Evolutionary conservation across 2,797 vertebrate genomes (phyloP), one percentile per base, ranked within the genome.

Genomic region (Myoxocephalus aenaeus): DNA sequence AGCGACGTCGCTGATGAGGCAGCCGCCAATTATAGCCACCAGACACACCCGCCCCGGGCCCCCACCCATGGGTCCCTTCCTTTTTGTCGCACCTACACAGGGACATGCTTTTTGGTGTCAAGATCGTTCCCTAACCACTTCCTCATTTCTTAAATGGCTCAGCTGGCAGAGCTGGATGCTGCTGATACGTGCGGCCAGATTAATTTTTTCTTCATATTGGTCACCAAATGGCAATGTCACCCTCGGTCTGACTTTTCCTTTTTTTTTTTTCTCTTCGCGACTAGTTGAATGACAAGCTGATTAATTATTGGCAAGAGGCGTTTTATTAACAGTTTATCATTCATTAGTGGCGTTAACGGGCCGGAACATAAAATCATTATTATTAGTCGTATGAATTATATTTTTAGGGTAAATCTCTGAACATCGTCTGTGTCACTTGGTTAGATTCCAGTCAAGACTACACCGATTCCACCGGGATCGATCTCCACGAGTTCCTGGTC

Each of bases 391-490:
- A 46, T 44, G 51, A 70, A 66, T 59, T 51, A 65, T 73, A 66
- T 72, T 22, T 48, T 20, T 48, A 9, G 44, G 46, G 6, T 50
- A 4, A 22, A 12, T 51, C 50, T 51, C 50, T 53, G n/a, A 53
- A 50, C 36, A 2, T 29, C 3, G 44, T 20, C 5, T 54, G 0
- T 73, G 13, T 75, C 5, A 77, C 27, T 63, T 70, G 34, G 1
- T 82, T 53, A 99, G 98, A 99, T 97, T 98, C 98, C 92, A 99
- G 98, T 93, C 98, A 99, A 94, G 98, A 99, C 93, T 99, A 99
- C 91, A 99, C 98, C 58, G 98, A 99, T 95, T 99, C 98, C 82
- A 99, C 98, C 89, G 98, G 98, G 87, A 99, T 99, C 87, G 98
- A 99, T 94, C 97, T 99, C 86, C 98, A 99, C 59, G 97, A 99